These are phyloP conservation scores for Pristionchus japonicus DNA, from an alignment of 2,888 invertebrate species.

Conservation along the genomic window DNA sequence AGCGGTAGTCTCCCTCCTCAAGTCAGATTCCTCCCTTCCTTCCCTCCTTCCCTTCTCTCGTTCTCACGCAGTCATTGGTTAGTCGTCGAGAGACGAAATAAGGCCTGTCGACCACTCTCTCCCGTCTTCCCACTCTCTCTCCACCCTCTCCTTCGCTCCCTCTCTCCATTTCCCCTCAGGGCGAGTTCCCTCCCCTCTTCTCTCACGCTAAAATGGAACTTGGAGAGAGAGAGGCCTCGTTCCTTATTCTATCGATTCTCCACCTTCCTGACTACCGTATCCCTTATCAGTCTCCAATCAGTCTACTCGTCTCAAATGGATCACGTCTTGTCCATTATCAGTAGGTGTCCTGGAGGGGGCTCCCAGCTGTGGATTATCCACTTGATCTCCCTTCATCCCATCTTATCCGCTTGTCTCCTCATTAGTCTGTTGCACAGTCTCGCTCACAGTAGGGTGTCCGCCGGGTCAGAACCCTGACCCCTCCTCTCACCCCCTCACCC, in stretches of 20 bases:
- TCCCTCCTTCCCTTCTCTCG: background rate
- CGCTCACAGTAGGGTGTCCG: background rate
- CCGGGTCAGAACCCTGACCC: background rate
- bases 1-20: background rate
- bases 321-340: background rate
- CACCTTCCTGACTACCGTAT: background rate
- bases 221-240: background rate
- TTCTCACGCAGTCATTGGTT: slow-evolving; percentile 30
- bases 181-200: background rate
- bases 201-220: slow-evolving; percentile 17
- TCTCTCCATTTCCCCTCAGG: background rate
- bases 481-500: background rate
- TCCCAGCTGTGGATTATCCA: slow-evolving; percentile 50
- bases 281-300: slow-evolving; percentile 6
- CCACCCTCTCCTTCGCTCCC: background rate
- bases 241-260: background rate
- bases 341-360: slow-evolving; percentile 44
- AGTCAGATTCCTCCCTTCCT: background rate
- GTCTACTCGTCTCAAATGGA: background rate
- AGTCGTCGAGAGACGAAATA: background rate
- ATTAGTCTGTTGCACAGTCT: slow-evolving; percentile 7
- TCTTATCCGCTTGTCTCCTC: slow-evolving; percentile 53
- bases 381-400: slow-evolving; percentile 55
- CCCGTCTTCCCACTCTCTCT: background rate
- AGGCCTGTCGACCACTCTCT: background rate